A percentile compares a stretch with the other conserved stretches of the same genome.
These are phyloP conservation scores for Zaprionus obscuricornis DNA, from an alignment of 2,888 invertebrate genomes.

Conservation along the genomic window DNA sequence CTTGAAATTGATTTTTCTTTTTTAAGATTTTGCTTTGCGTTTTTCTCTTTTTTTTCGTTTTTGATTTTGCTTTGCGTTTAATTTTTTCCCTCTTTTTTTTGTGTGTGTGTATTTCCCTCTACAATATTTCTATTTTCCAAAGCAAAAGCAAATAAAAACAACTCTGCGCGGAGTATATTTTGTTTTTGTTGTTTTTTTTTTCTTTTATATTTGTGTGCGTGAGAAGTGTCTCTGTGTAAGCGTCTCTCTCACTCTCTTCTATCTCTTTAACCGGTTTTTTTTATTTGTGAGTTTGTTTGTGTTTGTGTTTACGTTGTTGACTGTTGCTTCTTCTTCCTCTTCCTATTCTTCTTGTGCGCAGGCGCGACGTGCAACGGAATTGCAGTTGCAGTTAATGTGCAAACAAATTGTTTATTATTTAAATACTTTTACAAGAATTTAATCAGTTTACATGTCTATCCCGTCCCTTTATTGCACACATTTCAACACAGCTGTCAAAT, in stretches of 20 bases:
- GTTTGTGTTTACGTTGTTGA: conserved; percentile 53
- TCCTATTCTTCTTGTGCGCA: conserved; percentile 35
- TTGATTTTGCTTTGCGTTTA: conserved; percentile 35
- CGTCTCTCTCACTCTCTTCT: conserved; percentile 29
- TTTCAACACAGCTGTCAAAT: not conserved
- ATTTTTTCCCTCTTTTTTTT: no score
- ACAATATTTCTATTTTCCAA: conserved; percentile 50
- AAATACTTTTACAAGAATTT: conserved; percentile 27
- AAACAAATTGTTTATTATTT: conserved; percentile 45
- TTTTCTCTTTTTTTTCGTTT: conserved; percentile 8
- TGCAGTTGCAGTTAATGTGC: conserved; percentile 37
- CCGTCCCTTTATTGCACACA: conserved; percentile 6
- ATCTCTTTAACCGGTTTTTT: conserved; percentile 60
- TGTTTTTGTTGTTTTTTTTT: not conserved
- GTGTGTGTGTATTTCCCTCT: conserved; percentile 44
- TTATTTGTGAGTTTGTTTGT: no score
- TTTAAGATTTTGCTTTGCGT: not conserved
- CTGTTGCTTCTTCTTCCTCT: conserved; percentile 33
- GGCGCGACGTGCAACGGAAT: conserved; percentile 35
- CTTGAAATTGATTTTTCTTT: conserved; percentile 34
- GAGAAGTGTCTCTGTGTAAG: no score
- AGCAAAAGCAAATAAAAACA: conserved; percentile 46
- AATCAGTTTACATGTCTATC: conserved; percentile 32
- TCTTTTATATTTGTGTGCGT: conserved; percentile 6
- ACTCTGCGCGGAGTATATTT: conserved; percentile 22